Evolutionary conservation across 2,888 invertebrate species (phyloP), one percentile per base, ranked within the genome.

Genomic region (Drosophila infuscata): DNA sequence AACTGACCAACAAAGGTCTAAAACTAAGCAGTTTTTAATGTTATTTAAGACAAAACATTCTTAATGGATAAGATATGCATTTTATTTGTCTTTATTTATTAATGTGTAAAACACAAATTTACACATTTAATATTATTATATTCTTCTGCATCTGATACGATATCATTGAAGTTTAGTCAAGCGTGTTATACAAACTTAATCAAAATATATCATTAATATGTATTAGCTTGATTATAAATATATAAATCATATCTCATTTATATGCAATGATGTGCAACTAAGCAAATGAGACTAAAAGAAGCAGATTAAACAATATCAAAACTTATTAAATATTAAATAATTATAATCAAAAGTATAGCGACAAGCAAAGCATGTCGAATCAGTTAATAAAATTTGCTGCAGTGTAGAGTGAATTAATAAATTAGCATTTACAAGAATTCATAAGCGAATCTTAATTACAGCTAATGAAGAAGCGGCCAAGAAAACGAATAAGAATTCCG

Each of bases 391-490:
- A 46, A 29, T 41, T 36, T 29, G 35, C 53, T 46, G 20, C 12
- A 51, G 15, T 68, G 70, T 68, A 83, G 67, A 77, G 68, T 56
- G 0, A 71, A 72, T 67, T 70, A 81, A 67, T 77, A 59, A 59
- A n/a, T 70, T 36, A 59, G 6, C 20, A 70, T 72, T 83, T 60
- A 70, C 70, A 76, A 35, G 32, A 60, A 57, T 70, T 69, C 48
- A 71, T 68, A 57, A 38, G 49, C 54, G 51, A 25, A 7, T 48
- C 81, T 66, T 86, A 83, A 81, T 81, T 62, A 63, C 69, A 65
- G 25, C 61, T 59, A 62, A 76, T 70, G 54, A 76, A 69, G 62
- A 38, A 61, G n/a, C 30, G 32, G 15, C 46, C 46, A 70, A 72
- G 54, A 76, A 66, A 80, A 57, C 71, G 43, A 61, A 67, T 6